Percentiles rank a stretch among this genome's conserved stretches.
phyloP scores from a whole-genome alignment of 2,888 invertebrate species.

The Erebia palarica region DNA sequence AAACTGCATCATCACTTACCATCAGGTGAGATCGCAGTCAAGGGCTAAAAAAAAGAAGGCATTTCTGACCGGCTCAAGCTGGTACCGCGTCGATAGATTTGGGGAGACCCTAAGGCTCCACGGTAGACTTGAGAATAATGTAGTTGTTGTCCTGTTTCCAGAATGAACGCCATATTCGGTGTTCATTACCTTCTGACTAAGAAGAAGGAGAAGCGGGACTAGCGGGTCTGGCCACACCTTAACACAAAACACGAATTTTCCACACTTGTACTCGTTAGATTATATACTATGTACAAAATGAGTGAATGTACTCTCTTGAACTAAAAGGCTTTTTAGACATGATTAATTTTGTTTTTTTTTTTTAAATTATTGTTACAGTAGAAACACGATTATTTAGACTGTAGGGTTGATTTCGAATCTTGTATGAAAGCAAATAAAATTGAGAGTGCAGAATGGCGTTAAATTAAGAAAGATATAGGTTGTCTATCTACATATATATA shows the following conservation, averaged over 20 bases:
- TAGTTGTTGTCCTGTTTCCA: slow-evolving; percentile 51
- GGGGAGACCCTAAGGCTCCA: too few species aligned
- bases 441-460: too few species aligned
- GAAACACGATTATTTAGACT: slow-evolving; percentile 41
- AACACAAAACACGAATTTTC: slow-evolving; percentile 41
- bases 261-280: slow-evolving; percentile 25
- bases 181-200: slow-evolving; percentile 65
- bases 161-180: slow-evolving; percentile 68
- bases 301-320: slow-evolving; percentile 13
- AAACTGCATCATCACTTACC: too few species aligned
- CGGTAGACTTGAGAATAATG: too few species aligned
- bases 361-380: slow-evolving; percentile 10
- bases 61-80: too few species aligned
- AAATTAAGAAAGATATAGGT: too few species aligned
- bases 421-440: too few species aligned
- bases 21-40: too few species aligned
- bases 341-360: slow-evolving; percentile 21
- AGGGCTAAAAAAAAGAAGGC: too few species aligned
- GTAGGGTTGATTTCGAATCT: too few species aligned
- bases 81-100: too few species aligned
- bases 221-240: slow-evolving; percentile 37
- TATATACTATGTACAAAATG: slow-evolving; percentile 22
- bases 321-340: slow-evolving; percentile 24
- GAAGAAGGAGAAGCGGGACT: slow-evolving; percentile 61
- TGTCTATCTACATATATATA: too few species aligned